Conservation (phyloP, 1,140 invertebrate species). For the Rhopalosiphum maidis region DNA sequence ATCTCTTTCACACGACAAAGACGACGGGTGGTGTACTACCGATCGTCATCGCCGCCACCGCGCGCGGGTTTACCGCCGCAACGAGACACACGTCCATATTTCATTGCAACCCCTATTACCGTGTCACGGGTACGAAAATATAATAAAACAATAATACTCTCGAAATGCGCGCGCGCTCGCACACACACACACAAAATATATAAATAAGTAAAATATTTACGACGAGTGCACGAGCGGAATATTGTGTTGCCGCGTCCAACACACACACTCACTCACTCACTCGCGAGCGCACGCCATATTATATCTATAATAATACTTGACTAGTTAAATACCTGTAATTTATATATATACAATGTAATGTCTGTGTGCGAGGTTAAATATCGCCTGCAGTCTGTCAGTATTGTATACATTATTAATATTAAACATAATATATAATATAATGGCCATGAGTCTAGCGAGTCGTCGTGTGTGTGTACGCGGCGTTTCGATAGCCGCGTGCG, state of each 20-base stretch:
- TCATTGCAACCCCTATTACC: neutral
- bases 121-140: neutral
- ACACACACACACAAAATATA: neutral
- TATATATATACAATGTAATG: neutral
- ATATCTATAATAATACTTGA: neutral
- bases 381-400: neutral
- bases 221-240: neutral
- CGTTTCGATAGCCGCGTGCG: neutral
- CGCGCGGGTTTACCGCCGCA: neutral
- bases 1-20: neutral
- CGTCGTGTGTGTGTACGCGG: neutral
- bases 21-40: neutral
- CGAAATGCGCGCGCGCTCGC: neutral
- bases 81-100: neutral
- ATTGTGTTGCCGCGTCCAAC: neutral
- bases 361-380: neutral
- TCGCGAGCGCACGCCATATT: neutral
- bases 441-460: neutral
- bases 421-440: neutral
- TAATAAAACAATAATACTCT: slow-evolving; percentile 2
- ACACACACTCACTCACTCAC: neutral
- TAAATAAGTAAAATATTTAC: neutral
- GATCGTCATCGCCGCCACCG: neutral
- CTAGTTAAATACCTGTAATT: neutral
- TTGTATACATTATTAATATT: neutral